These are phyloP conservation scores for Hypotaenidia philippensis DNA, from an alignment of 2,797 vertebrate genomes.

Conservation along the genomic window DNA sequence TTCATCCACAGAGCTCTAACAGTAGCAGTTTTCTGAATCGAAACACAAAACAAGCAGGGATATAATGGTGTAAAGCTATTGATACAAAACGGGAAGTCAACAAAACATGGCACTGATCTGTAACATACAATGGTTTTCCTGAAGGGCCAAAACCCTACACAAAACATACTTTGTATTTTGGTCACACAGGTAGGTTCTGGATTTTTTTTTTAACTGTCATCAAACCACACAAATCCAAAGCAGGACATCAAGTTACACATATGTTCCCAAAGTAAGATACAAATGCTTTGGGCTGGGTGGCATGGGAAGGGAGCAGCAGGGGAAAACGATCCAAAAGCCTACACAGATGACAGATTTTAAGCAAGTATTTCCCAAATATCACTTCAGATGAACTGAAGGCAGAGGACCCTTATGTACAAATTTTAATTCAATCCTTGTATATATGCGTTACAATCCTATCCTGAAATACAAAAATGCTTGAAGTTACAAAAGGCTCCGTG, in stretches of 20 bases:
- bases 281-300: background rate
- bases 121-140: background rate
- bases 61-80: background rate
- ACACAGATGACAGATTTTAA: background rate
- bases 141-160: background rate
- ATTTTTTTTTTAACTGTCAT: background rate
- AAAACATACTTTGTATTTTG: background rate
- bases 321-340: background rate
- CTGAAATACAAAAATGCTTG: background rate
- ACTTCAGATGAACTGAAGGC: background rate
- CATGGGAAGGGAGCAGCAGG: rapidly evolving
- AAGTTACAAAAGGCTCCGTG: background rate
- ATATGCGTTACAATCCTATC: background rate
- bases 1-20: background rate
- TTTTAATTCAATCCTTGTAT: background rate
- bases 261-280: background rate
- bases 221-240: background rate
- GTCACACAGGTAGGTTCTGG: background rate
- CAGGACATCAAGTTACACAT: background rate
- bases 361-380: background rate
- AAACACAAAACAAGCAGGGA: background rate
- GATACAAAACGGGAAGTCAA: background rate
- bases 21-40: background rate
- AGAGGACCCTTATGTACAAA: background rate
- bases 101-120: background rate